Evolutionary conservation across 2,113 vertebrate genomes (phyloP).

Genomic region (Trogon melanurus): DNA sequence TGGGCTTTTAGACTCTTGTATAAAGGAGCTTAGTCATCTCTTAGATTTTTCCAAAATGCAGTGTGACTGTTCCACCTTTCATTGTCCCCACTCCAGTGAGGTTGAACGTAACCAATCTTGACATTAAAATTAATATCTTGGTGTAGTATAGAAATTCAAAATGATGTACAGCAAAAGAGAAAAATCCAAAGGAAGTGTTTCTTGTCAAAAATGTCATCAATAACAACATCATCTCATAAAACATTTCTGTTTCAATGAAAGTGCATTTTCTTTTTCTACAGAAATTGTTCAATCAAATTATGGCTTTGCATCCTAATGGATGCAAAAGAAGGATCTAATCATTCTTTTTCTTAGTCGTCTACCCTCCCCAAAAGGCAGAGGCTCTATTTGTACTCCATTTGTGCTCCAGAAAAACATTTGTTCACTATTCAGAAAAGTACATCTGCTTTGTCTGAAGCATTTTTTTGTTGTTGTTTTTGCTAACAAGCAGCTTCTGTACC

Average conservation of each 20-base stretch:
- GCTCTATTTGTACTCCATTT: background rate
- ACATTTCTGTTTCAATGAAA: background rate
- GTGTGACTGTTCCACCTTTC: background rate
- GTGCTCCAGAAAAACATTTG: background rate
- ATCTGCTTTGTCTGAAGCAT: background rate
- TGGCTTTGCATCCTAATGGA: background rate
- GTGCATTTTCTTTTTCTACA: background rate
- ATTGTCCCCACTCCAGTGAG: background rate
- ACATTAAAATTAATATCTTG: slow-evolving; percentile 1
- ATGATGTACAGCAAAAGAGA: background rate
- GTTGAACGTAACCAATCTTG: background rate
- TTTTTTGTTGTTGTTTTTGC: background rate
- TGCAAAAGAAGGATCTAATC: background rate
- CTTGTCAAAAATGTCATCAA: background rate
- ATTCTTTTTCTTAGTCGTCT: background rate
- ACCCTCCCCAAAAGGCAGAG: background rate
- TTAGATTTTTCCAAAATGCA: background rate
- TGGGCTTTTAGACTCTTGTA: background rate
- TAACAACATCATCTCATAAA: background rate
- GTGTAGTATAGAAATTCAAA: background rate
- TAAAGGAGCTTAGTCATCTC: background rate
- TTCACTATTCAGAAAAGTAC: background rate
- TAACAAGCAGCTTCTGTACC: background rate
- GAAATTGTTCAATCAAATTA: background rate
- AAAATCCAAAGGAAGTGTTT: background rate